Conservation (phyloP, 1,140 invertebrate species). For the Drosophila parvula region DNA sequence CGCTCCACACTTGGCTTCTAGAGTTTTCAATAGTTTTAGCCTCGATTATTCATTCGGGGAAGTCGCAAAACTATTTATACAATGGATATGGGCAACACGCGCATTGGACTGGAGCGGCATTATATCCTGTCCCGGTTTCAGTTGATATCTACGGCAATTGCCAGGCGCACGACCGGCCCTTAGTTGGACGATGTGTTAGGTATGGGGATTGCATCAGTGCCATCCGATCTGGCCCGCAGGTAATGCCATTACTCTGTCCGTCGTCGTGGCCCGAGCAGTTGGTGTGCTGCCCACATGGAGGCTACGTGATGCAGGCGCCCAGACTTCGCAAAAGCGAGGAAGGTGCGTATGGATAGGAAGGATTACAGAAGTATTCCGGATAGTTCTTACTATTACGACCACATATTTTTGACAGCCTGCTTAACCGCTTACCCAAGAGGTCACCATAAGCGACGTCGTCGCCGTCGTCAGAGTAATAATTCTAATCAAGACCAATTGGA, state of each 20-base stretch:
- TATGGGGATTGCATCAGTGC: conserved; percentile 45
- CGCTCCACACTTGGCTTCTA: conserved; percentile 11
- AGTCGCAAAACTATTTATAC: not conserved
- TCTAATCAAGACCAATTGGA: conserved; percentile 14
- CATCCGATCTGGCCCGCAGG: conserved; percentile 10
- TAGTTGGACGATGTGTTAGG: conserved; percentile 45
- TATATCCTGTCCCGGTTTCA: conserved; percentile 10
- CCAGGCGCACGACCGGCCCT: conserved; percentile 41
- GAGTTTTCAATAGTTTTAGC: not conserved
- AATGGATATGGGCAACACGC: not conserved
- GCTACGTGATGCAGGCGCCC: conserved; percentile 21
- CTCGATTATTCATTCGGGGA: not conserved
- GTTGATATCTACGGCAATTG: conserved; percentile 49
- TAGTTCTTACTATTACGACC: not conserved
- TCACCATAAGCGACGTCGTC: conserved; percentile 14
- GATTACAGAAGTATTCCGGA: no score
- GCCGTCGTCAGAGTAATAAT: conserved; percentile 3
- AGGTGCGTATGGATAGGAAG: conserved; percentile 24
- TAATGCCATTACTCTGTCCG: conserved; percentile 34
- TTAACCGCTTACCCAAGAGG: conserved; percentile 18
- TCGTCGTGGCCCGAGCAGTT: conserved; percentile 14
- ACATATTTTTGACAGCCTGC: conserved; percentile 19
- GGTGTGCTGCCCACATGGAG: conserved; percentile 60
- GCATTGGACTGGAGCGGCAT: not conserved
- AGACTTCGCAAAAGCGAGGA: conserved; percentile 27